Evolutionary conservation across 2,888 invertebrate species (phyloP).

Genomic region (Melieria omissa): DNA sequence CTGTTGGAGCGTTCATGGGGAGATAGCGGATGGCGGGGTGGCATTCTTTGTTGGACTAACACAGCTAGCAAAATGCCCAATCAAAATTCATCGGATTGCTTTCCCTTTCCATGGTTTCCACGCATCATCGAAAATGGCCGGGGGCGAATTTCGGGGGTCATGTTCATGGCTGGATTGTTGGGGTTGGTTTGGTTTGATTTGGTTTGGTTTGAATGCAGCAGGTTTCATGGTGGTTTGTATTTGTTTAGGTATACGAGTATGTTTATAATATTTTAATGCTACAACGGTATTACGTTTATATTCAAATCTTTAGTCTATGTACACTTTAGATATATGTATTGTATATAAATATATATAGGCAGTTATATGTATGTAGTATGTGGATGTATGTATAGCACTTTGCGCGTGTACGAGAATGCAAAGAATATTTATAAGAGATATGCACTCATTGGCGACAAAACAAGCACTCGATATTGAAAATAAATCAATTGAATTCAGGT

Average conservation of each 20-base stretch:
- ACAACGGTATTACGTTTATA: not conserved
- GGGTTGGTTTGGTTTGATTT: too few relatives aligned
- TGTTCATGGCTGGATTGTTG: too few relatives aligned
- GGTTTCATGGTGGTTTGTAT: not conserved
- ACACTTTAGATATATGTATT: not conserved
- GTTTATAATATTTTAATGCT: not conserved
- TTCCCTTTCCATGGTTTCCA: too few relatives aligned
- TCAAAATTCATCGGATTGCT: too few relatives aligned
- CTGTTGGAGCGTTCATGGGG: too few relatives aligned
- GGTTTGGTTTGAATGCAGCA: too few relatives aligned
- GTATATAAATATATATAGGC: not conserved
- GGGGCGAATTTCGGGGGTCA: too few relatives aligned
- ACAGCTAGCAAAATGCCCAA: too few relatives aligned
- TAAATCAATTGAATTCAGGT: not conserved
- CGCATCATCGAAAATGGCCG: too few relatives aligned
- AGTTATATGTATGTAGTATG: not conserved
- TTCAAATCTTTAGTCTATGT: not conserved
- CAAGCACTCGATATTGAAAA: conserved; percentile 4
- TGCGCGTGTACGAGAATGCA: not conserved
- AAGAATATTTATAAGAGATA: not conserved
- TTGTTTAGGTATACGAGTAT: not conserved
- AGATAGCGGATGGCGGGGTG: too few relatives aligned
- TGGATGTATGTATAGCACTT: not conserved
- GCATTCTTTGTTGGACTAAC: too few relatives aligned
- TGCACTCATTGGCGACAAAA: not conserved